Evolutionary conservation across 64 coral and sea anemone genomes (phyloP).

Genomic region (Porites australiensis): DNA sequence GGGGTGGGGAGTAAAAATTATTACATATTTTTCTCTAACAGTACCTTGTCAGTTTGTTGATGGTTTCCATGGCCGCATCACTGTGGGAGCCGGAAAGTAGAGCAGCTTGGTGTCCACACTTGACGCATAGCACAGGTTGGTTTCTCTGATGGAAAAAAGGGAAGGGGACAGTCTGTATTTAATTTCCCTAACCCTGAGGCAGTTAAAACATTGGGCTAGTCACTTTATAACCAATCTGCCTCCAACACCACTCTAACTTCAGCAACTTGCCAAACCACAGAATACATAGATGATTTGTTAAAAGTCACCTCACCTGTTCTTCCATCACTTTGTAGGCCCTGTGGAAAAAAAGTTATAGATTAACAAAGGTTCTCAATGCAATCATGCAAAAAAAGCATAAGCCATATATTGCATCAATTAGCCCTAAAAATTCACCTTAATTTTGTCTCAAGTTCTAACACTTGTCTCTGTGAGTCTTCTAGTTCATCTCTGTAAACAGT

Average conservation of each 20-base stretch:
- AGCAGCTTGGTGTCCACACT: slow-evolving; percentile 88
- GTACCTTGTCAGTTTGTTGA: slow-evolving; percentile 83
- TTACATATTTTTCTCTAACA: too few relatives aligned
- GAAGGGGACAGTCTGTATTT: too few relatives aligned
- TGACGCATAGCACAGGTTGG: slow-evolving; percentile 80
- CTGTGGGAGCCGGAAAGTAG: slow-evolving; percentile 72
- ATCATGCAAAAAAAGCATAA: too few relatives aligned
- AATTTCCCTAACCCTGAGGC: too few relatives aligned
- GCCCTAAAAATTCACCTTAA: slow-evolving; percentile 50
- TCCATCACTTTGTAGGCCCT: slow-evolving; percentile 20
- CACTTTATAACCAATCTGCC: too few relatives aligned
- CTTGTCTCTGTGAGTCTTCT: slow-evolving; percentile 84
- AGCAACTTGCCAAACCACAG: too few relatives aligned
- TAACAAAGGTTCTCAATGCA: not conserved
- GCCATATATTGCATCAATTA: not conserved
- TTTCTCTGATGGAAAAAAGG: slow-evolving; percentile 28
- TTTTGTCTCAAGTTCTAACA: slow-evolving; percentile 75
- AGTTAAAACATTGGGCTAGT: too few relatives aligned
- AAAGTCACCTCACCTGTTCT: slow-evolving; percentile 6
- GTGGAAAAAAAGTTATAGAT: not conserved
- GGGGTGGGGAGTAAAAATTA: too few relatives aligned
- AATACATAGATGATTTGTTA: too few relatives aligned
- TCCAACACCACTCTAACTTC: too few relatives aligned
- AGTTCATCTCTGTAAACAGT: slow-evolving; percentile 79
- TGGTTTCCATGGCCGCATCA: slow-evolving; percentile 69